Base-by-base conservation (phyloP, 2,797 vertebrate species). In the Eurystomus glaucurus region DNA sequence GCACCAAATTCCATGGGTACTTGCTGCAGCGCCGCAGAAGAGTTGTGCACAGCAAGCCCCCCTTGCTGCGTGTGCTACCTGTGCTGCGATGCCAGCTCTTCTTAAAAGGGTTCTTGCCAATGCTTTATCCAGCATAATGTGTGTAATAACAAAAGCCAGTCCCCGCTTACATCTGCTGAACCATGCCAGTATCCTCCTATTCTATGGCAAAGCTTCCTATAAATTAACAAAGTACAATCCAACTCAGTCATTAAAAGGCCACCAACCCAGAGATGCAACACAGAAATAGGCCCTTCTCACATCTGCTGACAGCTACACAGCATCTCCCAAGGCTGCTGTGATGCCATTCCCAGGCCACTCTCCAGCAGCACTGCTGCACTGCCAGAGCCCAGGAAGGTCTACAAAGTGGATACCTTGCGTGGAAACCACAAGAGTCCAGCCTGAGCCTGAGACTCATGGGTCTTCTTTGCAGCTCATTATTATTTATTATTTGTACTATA, bases 401-500 rank as follows among this genome's bases (percentile, higher is more conserved):
- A 57, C 26, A 46, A 29, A 60, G 23, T 6, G 5, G 58, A 66
- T 13, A 12, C 7, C 19, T 57, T 4, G 1, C 1, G 1, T 35
- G 62, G 68, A 80, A 85, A 65, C 23, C 6, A 0, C 14, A 39
- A 21, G 55, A 86, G 62, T 50, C 74, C 68, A 78, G 65, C 29
- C 58, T 39, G 74, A 94, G 54, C 54, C 54, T 5, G 2, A 88
- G 52, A 57, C 75, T 72, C 69, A 72, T 8, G 83, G 37, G 70
- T 58, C 51, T 74, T 82, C 60, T 57, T 79, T 92, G 74, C 74
- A 93, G 80, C 80, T 94, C 94, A 91, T 96, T 92, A 94, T 88
- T 93, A 96, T 96, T 97, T 97, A 95, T 94, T 96, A 95, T 96
- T 96, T 79, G 80, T 85, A 85, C 60, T 72, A 75, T 33, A 80